Base-by-base conservation (phyloP, 1,140 invertebrate genomes). In the Gryllus bimaculatus region DNA sequence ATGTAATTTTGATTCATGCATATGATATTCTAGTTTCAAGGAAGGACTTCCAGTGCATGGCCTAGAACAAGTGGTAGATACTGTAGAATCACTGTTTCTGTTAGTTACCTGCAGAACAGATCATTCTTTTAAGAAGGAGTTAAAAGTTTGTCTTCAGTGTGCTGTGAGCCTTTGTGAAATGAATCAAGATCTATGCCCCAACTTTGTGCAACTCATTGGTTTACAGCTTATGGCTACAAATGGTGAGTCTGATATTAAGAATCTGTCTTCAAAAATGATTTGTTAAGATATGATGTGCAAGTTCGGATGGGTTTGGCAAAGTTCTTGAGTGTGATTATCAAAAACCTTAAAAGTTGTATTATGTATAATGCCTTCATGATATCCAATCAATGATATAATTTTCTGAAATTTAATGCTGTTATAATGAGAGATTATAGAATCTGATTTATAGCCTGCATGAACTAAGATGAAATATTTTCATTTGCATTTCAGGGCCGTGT, bases 41-140 rank as follows among this genome's bases (percentile, higher is more conserved):
- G 91, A 93, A 85, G 86, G 86, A 54, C 83, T 92, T 20, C 90
- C 90, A 48, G 89, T 90, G 15, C 88, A 89, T 79, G 89, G 89
- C n/a, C 79, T 84, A 8, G 21, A 48, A 48, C 48, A 92, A 81
- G 85, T 92, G 7, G 90, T 91, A 81, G 86, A 90, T 73, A 89
- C 90, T 47, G 85, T 93, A 12, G 92, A 94, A 84, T 91, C 91
- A 8, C 83, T 94, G 21, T 91, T 94, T 12, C 88, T 93, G n/a
- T 84, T 92, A 0, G 85, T 93, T 2, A 85, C 84, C 47, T 83
- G 82, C 79, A 85, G 83, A 7, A 82, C 88, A 49, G 86, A 87
- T 47, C 85, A 88, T 20, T 87, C 88, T 79, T 87, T 89, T 81
- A 84, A 89, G 0, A 86, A 87, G 81, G 88, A 92, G 48, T 83